Base-by-base conservation (phyloP, 2,888 invertebrate species). In the Andrena camellia region DNA sequence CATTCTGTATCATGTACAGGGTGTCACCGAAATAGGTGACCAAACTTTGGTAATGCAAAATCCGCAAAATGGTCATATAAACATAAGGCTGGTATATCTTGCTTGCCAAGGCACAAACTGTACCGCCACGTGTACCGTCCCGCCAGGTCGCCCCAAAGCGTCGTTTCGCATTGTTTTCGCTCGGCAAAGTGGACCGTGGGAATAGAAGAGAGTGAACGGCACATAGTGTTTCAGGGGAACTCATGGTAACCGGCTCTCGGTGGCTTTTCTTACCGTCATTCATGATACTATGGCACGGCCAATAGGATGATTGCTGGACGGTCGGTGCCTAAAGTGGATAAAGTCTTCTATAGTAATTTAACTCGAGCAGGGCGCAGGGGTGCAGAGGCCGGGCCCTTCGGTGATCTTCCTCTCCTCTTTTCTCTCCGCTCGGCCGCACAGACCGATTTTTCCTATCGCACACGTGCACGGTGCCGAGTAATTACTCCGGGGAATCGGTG, bases 281-380 rank as follows among this genome's bases (percentile, higher is more conserved):
- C 89, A 92, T 92, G 90, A 91, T 90, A 90, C 90, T 89, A 91
- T 91, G 90, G 87, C 83, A 89, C 90, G 88, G 90, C 42, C 92
- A 93, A 93, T 92, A 92, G 93, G 85, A 92, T 93, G 92, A 93
- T 93, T 93, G 92, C 91, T 83, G 87, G 90, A 90, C 91, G 88
- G 91, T 86, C 90, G 87, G 90, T 90, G 89, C 90, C 92, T 93
- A 92, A 93, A 93, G 92, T 93, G 93, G 91, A 92, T 93, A 92
- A 92, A 93, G 91, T 90, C 92, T 92, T 91, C 90, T 91, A 90
- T 87, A 90, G 91, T 90, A 92, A 92, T 93, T 92, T 90, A 91
- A 92, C 89, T 90, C 90, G 87, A 86, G 88, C 88, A 90, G 90
- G 90, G 89, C 79, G 80, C 86, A 90, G 90, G 89, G 82, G 81